These are phyloP conservation scores for Leiothrix lutea DNA, from an alignment of 2,113 vertebrate genomes.

Conservation along the genomic window DNA sequence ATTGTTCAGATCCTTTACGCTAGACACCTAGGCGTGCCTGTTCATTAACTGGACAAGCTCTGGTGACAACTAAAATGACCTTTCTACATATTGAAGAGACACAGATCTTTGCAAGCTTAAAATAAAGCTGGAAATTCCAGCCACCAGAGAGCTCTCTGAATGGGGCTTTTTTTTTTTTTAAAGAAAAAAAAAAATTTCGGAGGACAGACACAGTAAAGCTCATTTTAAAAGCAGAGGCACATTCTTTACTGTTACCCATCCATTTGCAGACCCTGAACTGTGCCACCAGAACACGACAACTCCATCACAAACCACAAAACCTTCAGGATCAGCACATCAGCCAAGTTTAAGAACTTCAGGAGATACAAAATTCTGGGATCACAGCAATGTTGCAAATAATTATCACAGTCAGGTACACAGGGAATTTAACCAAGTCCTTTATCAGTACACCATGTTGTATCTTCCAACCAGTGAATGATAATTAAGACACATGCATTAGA, in stretches of 20 bases:
- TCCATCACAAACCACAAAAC: background rate
- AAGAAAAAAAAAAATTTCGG: background rate
- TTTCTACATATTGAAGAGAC: background rate
- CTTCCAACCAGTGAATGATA: background rate
- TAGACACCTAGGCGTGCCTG: constrained; percentile 6
- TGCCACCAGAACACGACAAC: background rate
- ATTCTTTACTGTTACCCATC: background rate
- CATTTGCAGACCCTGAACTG: background rate
- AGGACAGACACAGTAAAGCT: background rate
- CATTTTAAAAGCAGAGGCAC: background rate
- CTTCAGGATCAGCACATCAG: background rate
- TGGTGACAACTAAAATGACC: constrained; percentile 45
- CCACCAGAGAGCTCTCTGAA: background rate
- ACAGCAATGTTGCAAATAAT: background rate
- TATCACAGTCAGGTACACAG: background rate
- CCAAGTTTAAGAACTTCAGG: constrained; percentile 68
- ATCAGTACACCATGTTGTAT: background rate
- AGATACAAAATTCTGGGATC: background rate
- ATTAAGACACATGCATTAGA: background rate
- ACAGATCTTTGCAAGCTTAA: background rate
- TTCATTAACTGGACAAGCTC: constrained; percentile 57
- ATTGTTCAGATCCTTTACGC: constrained; percentile 36
- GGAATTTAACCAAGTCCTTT: background rate
- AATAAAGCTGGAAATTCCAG: background rate
- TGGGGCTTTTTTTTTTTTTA: background rate